Evolutionary conservation across 2,113 vertebrate genomes (phyloP), one percentile per base, ranked within the genome.

Genomic region (Percina caprodes): DNA sequence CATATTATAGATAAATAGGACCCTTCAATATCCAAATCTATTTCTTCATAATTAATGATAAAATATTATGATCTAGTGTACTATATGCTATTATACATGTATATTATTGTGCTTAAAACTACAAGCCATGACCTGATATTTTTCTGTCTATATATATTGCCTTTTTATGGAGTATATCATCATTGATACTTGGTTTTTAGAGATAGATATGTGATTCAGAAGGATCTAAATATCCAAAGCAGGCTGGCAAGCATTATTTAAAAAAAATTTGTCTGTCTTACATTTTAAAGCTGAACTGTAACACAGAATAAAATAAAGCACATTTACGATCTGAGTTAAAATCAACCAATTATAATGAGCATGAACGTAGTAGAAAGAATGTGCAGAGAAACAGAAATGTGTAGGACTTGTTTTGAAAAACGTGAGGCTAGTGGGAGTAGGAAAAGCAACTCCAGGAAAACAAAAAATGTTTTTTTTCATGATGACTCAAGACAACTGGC

Each of bases 351-450:
- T 21, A n/a, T 13, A n/a, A 35, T 35, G 2, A 39, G 33, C 56
- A 9, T 13, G 30, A 18, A 18, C 19, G 7, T 39, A 21, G 49
- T 42, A 45, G 5, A 45, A 4, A 24, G 26, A 30, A 1, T 19
- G 48, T 51, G 11, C 46, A 69, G 55, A 59, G 35, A 12, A 56
- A 15, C 0, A 35, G n/a, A 7, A 35, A 46, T 16, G 5, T 63
- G 16, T 14, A 45, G n/a, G 33, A 42, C 73, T 51, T 35, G 30
- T 54, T 63, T 65, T 75, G 48, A 15, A 74, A 55, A 65, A 63
- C 1, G 6, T 61, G n/a, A 24, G 48, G 51, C 48, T 23, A 52
- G 18, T 35, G 56, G 24, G 26, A 65, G 35, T 11, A 13, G 35
- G 52, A 23, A 70, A 45, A 18, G 45, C 15, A 39, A 23, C 21